These are phyloP conservation scores for Paraescarpia echinospica DNA, from an alignment of 1,140 invertebrate genomes.

Conservation along the genomic window DNA sequence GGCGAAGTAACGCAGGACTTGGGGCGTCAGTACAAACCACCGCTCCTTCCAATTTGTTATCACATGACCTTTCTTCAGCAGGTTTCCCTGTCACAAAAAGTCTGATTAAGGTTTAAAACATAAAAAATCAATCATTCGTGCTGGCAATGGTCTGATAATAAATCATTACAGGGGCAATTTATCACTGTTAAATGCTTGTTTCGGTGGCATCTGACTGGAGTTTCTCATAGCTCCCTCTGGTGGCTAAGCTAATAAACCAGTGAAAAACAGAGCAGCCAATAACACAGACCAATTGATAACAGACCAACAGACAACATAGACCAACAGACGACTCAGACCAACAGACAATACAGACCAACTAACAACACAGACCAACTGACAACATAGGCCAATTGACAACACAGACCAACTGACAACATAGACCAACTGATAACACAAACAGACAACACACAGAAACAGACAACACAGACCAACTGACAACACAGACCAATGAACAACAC, in stretches of 20 bases:
- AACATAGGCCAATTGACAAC: not conserved
- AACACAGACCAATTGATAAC: not conserved
- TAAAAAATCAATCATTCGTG: no score
- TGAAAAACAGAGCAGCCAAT: no score
- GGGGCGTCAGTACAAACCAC: conserved; percentile 77
- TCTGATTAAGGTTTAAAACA: not conserved
- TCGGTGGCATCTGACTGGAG: no score
- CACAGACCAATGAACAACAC: not conserved
- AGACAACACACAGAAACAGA: not conserved
- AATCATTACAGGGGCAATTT: no score
- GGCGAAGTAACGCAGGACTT: conserved; percentile 74
- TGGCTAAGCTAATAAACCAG: no score
- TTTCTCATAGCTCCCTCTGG: no score
- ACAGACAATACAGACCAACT: not conserved
- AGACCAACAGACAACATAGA: not conserved
- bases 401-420: not conserved
- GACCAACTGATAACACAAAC: not conserved
- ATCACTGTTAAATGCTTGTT: no score
- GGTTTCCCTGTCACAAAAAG: conserved; percentile 63
- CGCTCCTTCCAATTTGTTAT: conserved; percentile 75
- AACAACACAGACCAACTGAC: not conserved
- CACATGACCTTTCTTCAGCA: conserved; percentile 74
- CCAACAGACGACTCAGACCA: not conserved
- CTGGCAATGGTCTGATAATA: no score
- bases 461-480: not conserved